phyloP scores from a whole-genome alignment of 2,888 invertebrate genomes.

The Blera fallax region DNA sequence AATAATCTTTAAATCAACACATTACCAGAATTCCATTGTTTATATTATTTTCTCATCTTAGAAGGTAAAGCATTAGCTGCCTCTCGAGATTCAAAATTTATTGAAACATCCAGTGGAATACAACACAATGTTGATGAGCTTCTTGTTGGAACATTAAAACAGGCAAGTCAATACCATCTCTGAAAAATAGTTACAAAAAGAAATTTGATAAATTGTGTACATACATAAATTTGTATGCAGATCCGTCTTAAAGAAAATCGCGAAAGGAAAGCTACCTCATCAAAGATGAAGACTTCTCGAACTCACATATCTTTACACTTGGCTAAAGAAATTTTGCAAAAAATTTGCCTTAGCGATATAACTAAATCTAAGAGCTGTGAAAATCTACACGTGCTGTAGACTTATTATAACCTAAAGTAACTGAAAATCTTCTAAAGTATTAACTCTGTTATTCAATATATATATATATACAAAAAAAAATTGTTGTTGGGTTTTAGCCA shows the following conservation, averaged over 20 bases:
- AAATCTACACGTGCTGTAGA: conserved; percentile 90
- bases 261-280: conserved; percentile 87
- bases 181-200: too few relatives aligned
- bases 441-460: conserved; percentile 56
- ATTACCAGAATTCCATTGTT: conserved; percentile 39
- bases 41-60: conserved; percentile 79
- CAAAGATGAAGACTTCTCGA: conserved; percentile 89
- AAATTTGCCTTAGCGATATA: conserved; percentile 92
- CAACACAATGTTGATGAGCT: conserved; percentile 98
- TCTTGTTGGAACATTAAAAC: conserved; percentile 95
- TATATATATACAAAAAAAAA: conserved; percentile 43
- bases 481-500: conserved; percentile 66
- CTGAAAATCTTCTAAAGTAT: conserved; percentile 60
- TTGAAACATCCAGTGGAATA: conserved; percentile 97
- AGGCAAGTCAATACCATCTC: conserved; percentile 81
- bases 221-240: conserved; percentile 75
- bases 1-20: not conserved
- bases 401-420: conserved; percentile 46
- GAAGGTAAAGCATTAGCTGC: conserved; percentile 96
- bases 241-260: conserved; percentile 89
- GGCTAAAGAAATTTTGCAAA: conserved; percentile 91
- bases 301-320: conserved; percentile 91
- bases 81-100: conserved; percentile 94
- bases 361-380: conserved; percentile 94
- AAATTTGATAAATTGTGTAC: too few relatives aligned